Evolutionary conservation across 1,140 invertebrate species (phyloP).

Genomic region (Zeugodacus cucurbitae): DNA sequence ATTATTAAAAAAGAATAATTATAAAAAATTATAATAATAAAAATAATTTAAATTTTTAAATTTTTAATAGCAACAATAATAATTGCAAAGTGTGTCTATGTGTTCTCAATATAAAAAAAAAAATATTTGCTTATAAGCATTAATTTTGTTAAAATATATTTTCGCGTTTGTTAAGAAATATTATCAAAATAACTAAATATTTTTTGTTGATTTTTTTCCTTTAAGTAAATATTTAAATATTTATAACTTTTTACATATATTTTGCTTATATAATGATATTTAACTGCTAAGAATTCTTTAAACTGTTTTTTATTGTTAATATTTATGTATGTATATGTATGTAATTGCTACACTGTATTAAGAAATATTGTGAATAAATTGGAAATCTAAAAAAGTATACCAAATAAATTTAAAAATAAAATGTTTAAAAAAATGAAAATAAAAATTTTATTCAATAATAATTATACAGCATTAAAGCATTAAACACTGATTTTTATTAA

Average conservation of each 20-base stretch:
- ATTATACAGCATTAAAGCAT: no score
- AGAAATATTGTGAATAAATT: neutral
- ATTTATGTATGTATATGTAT: neutral
- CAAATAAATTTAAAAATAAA: neutral
- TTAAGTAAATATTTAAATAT: neutral
- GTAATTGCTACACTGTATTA: neutral
- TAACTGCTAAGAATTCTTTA: neutral
- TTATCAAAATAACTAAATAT: neutral
- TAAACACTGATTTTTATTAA: no score
- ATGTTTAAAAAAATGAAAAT: no score
- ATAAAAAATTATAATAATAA: no score
- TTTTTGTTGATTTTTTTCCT: conserved; percentile 12
- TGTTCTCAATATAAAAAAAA: neutral
- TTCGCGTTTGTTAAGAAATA: neutral
- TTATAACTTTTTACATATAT: neutral
- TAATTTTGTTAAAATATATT: neutral
- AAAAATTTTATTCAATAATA: no score
- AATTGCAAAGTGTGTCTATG: neutral
- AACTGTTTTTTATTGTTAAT: neutral
- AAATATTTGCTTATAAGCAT: neutral
- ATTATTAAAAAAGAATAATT: no score
- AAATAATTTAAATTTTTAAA: no score
- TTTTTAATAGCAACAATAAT: neutral
- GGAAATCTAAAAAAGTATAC: neutral
- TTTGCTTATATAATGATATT: neutral